phyloP scores from a whole-genome alignment of 2,888 invertebrate genomes.

The Boloria euphrosyne region DNA sequence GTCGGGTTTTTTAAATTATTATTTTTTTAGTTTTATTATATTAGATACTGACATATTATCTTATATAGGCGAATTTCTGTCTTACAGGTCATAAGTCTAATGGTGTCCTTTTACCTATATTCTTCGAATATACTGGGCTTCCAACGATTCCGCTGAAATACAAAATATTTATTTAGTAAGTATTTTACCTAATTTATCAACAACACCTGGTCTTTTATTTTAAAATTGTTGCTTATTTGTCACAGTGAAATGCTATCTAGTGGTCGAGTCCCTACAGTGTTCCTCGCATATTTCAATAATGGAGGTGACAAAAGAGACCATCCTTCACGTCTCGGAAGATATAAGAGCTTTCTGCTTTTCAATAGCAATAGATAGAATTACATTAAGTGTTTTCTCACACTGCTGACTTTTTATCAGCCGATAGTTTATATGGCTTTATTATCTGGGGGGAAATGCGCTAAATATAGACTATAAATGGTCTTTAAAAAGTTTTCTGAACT shows the following conservation, averaged over 20 bases:
- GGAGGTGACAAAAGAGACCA: conserved; percentile 47
- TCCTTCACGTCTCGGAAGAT: conserved; percentile 41
- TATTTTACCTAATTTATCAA: conserved; percentile 9
- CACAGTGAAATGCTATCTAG: not conserved
- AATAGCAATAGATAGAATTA: conserved; percentile 17
- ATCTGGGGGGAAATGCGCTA: too few relatives aligned
- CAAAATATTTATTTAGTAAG: not conserved
- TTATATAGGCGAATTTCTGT: too few relatives aligned
- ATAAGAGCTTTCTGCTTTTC: conserved; percentile 28
- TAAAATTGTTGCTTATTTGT: conserved; percentile 16
- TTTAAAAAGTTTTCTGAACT: too few relatives aligned
- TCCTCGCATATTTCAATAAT: conserved; percentile 48
- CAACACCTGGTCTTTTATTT: conserved; percentile 13
- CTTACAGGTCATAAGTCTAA: too few relatives aligned
- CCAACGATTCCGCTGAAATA: too few relatives aligned
- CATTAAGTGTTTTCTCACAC: not conserved
- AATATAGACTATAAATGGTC: too few relatives aligned
- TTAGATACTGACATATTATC: too few relatives aligned
- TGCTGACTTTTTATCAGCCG: not conserved
- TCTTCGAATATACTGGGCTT: too few relatives aligned
- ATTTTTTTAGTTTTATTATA: too few relatives aligned
- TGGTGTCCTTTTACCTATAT: too few relatives aligned
- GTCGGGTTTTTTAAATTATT: too few relatives aligned
- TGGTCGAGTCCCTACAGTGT: conserved; percentile 33
- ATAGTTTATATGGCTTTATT: not conserved